Percentiles rank a stretch among this genome's conserved stretches.
Conservation (phyloP, 2,797 vertebrate genomes). For the Poeciliopsis paucimaculata region DNA sequence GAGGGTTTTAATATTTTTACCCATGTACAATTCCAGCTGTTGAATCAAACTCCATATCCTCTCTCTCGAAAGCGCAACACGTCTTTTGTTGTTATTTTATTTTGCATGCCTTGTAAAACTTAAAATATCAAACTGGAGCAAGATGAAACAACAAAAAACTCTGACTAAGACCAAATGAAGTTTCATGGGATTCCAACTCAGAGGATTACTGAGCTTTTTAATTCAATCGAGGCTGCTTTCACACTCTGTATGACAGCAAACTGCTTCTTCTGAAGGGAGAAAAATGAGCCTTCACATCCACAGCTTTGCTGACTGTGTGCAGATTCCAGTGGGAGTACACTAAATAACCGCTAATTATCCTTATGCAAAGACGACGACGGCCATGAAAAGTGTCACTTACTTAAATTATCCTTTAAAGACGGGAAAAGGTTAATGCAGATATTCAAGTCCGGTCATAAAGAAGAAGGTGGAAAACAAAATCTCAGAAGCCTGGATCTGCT, state of each 20-base stretch:
- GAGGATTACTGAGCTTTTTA: constrained; percentile 18
- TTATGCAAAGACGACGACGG: constrained; percentile 31
- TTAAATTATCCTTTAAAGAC: constrained; percentile 1
- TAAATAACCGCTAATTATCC: constrained; percentile 38
- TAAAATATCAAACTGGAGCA: constrained; percentile 18
- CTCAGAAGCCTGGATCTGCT: neutral
- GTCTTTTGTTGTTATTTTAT: neutral
- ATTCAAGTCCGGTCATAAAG: constrained; percentile 7
- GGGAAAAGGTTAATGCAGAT: neutral
- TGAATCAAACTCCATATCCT: neutral
- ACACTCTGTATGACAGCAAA: constrained; percentile 24
- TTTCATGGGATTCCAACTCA: constrained; percentile 10
- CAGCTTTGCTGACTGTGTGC: constrained; percentile 10
- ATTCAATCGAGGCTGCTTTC: constrained; percentile 5
- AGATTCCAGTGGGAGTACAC: constrained; percentile 20
- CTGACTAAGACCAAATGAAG: constrained; percentile 18
- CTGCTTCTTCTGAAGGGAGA: constrained; percentile 23
- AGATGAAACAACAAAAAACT: constrained; percentile 12
- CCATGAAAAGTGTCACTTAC: constrained; percentile 18
- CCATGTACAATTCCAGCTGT: neutral
- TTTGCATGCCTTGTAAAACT: constrained; percentile 19
- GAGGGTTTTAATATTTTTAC: neutral
- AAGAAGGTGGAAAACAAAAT: constrained; percentile 25
- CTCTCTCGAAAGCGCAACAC: neutral
- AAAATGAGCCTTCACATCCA: constrained; percentile 30